A percentile compares a stretch with the other conserved stretches of the same genome.
phyloP scores from a whole-genome alignment of 2,797 vertebrate genomes.

The Centroberyx gerrardi region DNA sequence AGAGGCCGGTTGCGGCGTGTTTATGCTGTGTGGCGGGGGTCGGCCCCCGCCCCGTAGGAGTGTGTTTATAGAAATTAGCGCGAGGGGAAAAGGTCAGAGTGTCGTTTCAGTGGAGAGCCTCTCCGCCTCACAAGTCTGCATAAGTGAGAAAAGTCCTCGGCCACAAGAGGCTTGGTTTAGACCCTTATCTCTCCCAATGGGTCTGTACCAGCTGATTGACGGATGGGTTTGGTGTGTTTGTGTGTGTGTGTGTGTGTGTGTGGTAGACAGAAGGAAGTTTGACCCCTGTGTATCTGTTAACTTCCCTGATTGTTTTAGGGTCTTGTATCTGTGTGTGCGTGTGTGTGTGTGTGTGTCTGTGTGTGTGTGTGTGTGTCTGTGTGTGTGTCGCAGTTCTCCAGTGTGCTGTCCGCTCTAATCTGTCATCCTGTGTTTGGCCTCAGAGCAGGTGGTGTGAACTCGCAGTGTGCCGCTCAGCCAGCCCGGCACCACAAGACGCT shows the following conservation, averaged over 20 bases:
- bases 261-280: conserved; percentile 28
- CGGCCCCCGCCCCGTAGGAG: conserved; percentile 19
- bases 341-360: conserved; percentile 49
- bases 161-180: conserved; percentile 27
- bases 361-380: too few relatives aligned
- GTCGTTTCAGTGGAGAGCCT: conserved; percentile 43
- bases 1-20: conserved; percentile 3
- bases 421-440: conserved; percentile 70
- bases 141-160: conserved; percentile 3
- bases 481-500: conserved; percentile 70
- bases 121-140: neutral
- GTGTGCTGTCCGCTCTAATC: conserved; percentile 65
- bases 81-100: conserved; percentile 50
- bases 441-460: conserved; percentile 82
- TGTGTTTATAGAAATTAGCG: conserved; percentile 69
- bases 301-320: conserved; percentile 19
- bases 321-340: neutral
- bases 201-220: conserved; percentile 42
- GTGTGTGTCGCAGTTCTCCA: conserved; percentile 52
- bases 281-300: conserved; percentile 41
- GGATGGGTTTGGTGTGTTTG: conserved; percentile 12
- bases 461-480: conserved; percentile 63
- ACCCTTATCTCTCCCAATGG: conserved; percentile 26
- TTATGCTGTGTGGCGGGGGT: conserved; percentile 16
- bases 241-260: conserved; percentile 9